phyloP scores from a whole-genome alignment of 1,140 invertebrate genomes.

The Drosophila trapezifrons region DNA sequence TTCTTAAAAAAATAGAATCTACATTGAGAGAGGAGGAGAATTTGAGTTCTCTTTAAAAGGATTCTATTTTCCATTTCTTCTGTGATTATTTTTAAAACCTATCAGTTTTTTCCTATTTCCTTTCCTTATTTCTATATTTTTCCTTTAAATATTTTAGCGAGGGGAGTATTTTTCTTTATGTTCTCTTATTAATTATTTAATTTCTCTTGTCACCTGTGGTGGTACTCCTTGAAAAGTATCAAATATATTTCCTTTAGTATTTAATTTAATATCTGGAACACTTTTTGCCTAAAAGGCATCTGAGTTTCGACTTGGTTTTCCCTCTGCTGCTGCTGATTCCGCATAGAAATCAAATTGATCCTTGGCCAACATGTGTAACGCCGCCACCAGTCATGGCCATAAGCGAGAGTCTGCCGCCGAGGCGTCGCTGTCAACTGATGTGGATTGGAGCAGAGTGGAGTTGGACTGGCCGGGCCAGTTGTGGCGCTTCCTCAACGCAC shows the following conservation, averaged over 20 bases:
- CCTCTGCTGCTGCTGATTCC: conserved; percentile 19
- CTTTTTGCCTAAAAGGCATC: conserved; percentile 14
- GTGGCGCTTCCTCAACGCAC: conserved; percentile 52
- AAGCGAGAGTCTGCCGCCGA: conserved; percentile 48
- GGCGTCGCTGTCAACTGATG: conserved; percentile 25
- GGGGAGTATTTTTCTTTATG: no score
- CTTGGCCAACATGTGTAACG: conserved; percentile 46
- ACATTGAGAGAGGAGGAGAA: no score
- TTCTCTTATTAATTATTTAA: no score
- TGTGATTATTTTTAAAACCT: no score
- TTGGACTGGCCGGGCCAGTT: conserved; percentile 35
- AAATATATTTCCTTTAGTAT: neutral
- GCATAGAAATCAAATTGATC: conserved; percentile 73
- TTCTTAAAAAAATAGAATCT: no score
- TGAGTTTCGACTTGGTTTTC: conserved; percentile 19
- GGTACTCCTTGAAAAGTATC: neutral
- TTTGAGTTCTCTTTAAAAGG: no score
- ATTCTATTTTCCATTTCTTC: neutral
- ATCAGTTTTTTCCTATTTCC: neutral
- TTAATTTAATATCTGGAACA: neutral
- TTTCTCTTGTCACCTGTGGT: neutral
- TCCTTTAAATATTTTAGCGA: neutral
- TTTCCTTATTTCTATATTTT: neutral
- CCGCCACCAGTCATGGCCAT: conserved; percentile 55
- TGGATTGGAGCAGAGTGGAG: conserved; percentile 19